Base-by-base conservation (phyloP, 2,888 invertebrate genomes). In the Lithophane socia region DNA sequence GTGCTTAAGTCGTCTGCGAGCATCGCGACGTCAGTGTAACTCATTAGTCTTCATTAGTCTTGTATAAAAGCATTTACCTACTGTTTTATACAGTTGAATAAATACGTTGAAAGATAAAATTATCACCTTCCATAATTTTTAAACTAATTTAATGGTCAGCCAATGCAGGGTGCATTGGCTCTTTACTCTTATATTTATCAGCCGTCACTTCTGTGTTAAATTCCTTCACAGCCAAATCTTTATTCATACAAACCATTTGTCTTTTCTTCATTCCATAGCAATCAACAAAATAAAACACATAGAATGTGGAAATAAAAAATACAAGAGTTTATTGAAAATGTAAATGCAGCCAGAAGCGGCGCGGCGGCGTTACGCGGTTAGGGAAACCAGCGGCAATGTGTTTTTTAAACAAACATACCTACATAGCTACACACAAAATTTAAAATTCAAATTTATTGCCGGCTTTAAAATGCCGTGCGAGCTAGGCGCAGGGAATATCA, bases 371-470 rank as follows among this genome's bases (percentile, higher is more conserved):
- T 76, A 54, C 68, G 79, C 64, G 86, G 77, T 85, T 68, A 71
- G 77, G 18, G 52, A 63, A 58, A 29, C 54, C 64, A 65, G 58
- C 47, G 18, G 71, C 72, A 73, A 74, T 82, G 61, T 82, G 67
- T 75, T 74, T 74, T 79, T 73, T 52, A 79, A 82, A 85, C 61
- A 85, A 21, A 64, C 52, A 66, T 24, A n/a, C n/a, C n/a, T n/a
- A 37, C 5, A 52, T 12, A 52, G 71, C 24, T 61, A 61, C n/a
- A 24, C 21, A 76, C 49, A 77, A 52, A 65, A 83, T 82, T 85
- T 84, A 75, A 86, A 82, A 82, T 84, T 77, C 66, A 75, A 85
- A 85, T 79, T 71, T 75, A 85, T 75, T 68, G 60, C 64, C 18
- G 29, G 72, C 58, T 61, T 69, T 54, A 67, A 77, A 74, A 77